Base-by-base conservation (phyloP, 2,113 vertebrate genomes). In the Chloropsis cyanopogon region DNA sequence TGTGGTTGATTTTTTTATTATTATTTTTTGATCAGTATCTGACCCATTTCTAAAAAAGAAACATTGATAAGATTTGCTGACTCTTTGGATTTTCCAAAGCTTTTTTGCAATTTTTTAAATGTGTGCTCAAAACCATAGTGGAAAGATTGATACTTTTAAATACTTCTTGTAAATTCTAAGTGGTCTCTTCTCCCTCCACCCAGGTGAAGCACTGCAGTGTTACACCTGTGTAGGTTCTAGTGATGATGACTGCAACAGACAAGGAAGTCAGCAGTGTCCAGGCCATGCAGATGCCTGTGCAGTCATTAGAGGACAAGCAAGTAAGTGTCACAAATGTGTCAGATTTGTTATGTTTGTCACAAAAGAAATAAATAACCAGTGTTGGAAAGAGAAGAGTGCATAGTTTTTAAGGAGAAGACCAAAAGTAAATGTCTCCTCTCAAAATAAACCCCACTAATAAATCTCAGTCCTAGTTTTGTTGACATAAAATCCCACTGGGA, bases 161-260 rank as follows among this genome's bases (percentile, higher is more conserved):
- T 41, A 11, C 6, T 46, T 26, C 17, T 47, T 46, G 24, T 21
- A 19, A 86, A 17, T 35, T 39, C 33, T 35, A 33, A 92, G 28
- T 47, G 71, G 10, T 75, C 18, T 79, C 71, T 44, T 92, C 49
- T 80, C 12, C 87, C 91, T 56, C 57, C 23, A 9, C 20, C n/a
- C 97, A 99, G 99, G 98, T 59, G 97, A 98, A 50, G 98, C 98
- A 7, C 97, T 99, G 82, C 97, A 93, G 60, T 99, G 99, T 97
- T 98, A 98, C 79, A 98, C 98, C 75, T 99, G 98, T 33, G 98
- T 98, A 96, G 98, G 98, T 46, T 98, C 98, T 57, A 98, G 97
- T 59, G 98, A 99, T 52, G 98, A 98, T 0, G 98, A 99, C 94
- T 99, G 99, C 94, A 99, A 99, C 97, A 98, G 96, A 9, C 98